Conservation (phyloP, 2,797 vertebrate genomes). For the Lacerta bilineata region DNA sequence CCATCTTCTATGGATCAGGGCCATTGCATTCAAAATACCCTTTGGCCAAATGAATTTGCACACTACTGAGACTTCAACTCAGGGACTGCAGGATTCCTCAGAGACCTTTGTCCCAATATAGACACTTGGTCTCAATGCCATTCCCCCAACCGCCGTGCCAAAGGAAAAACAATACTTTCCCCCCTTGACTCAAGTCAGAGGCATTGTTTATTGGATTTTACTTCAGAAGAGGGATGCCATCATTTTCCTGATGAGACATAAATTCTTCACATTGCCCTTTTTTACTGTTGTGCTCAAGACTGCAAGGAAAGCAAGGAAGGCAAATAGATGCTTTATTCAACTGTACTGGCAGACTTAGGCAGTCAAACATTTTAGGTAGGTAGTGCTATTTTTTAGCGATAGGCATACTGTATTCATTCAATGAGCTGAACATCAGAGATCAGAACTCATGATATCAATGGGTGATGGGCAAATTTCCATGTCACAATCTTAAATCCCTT, state of each 20-base stretch:
- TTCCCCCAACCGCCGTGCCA: background rate
- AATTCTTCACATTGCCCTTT: background rate
- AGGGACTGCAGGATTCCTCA: constrained; percentile 5
- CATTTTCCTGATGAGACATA: background rate
- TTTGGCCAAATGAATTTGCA: background rate
- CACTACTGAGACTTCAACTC: background rate
- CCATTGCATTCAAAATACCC: background rate
- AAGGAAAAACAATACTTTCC: background rate
- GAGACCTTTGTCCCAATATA: constrained; percentile 27
- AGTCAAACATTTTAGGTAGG: background rate
- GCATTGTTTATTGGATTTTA: background rate
- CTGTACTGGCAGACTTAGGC: background rate
- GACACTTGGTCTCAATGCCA: background rate
- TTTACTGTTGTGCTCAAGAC: background rate
- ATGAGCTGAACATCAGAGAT: background rate
- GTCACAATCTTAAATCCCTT: background rate
- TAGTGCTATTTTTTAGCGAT: background rate
- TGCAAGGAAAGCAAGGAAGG: background rate
- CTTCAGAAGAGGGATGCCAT: background rate
- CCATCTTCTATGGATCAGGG: background rate
- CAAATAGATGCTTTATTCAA: background rate
- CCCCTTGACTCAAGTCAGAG: background rate
- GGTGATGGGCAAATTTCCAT: background rate
- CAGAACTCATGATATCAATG: background rate
- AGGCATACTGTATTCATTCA: background rate